Evolutionary conservation across 1,140 invertebrate genomes (phyloP), one percentile per base, ranked within the genome.

Genomic region (Drosophila kikkawai): DNA sequence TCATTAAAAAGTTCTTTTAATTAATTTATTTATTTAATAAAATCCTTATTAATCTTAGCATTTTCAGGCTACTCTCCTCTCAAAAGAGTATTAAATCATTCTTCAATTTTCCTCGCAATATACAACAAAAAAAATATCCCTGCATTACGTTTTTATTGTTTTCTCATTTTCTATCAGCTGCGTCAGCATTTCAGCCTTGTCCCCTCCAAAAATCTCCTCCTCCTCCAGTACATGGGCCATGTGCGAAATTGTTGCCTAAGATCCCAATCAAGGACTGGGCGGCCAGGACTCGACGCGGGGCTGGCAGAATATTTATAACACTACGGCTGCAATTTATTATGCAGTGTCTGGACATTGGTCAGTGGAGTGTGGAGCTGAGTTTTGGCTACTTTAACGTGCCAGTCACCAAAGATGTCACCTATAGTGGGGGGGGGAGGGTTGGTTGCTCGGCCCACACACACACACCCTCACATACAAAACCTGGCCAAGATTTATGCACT

Each of bases 361-460:
- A 50, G 68, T 37, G 53, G 44, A 59, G 53, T 57, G 53, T 34
- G 29, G 55, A 71, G 45, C 47, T 50, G 45, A 73, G 63, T 75
- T 60, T 80, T 65, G 75, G 64, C 70, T 61, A 64, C 58, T 79
- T 82, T 77, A 61, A 70, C 53, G 65, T 77, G 66, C 58, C 80
- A 82, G 68, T 90, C 86, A 78, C 79, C 86, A 91, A 80, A 76
- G 87, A 83, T 91, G 87, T 91, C 87, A 91, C 87, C 87, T 76
- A 34, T 34, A 17, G 75, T 50, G 34, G 55, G 32, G 65, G 26
- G 34, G 2, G 15, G n/a, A n/a, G 64, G 22, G 9, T 3, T 3
- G 39, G 7, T 11, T 13, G 12, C 45, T n/a, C 4, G 17, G 15
- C 9, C 32, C 32, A 17, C 22, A 48, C 22, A 48, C 26, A 17